phyloP scores from a whole-genome alignment of 2,113 vertebrate species.

The Isichthys henryi region DNA sequence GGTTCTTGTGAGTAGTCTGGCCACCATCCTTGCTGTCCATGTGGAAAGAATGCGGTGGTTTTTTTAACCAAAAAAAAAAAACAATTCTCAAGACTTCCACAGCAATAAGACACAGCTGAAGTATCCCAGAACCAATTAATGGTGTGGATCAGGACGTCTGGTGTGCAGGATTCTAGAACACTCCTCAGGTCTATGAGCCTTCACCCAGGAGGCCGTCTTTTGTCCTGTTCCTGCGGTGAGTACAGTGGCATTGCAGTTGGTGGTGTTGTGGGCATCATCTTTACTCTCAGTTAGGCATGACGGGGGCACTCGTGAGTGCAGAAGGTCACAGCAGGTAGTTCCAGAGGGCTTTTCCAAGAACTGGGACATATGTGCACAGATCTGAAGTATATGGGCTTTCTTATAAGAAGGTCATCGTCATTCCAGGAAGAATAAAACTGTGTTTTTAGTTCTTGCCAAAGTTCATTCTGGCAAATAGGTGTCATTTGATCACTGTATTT shows the following conservation, averaged over 20 bases:
- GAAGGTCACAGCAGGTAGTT: background rate
- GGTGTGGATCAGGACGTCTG: background rate
- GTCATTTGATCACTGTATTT: background rate
- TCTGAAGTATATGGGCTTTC: background rate
- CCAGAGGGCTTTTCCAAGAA: background rate
- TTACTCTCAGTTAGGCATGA: background rate
- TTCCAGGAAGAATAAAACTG: background rate
- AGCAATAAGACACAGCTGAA: slow-evolving; percentile 5
- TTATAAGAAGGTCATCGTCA: background rate
- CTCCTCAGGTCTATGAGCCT: background rate
- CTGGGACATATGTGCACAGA: background rate
- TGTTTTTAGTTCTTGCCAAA: background rate
- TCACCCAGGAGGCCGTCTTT: background rate
- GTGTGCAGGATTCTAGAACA: background rate
- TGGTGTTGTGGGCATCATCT: background rate
- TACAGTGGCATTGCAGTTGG: background rate
- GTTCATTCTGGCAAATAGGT: background rate
- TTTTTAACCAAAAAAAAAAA: background rate
- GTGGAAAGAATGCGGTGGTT: background rate
- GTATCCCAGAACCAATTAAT: background rate
- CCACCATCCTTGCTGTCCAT: background rate
- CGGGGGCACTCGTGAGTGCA: background rate
- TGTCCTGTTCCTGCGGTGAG: background rate
- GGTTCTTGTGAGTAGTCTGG: background rate
- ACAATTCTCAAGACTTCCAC: background rate